Evolutionary conservation across 2,113 vertebrate species (phyloP).

Genomic region (Odontophorus gujanensis): DNA sequence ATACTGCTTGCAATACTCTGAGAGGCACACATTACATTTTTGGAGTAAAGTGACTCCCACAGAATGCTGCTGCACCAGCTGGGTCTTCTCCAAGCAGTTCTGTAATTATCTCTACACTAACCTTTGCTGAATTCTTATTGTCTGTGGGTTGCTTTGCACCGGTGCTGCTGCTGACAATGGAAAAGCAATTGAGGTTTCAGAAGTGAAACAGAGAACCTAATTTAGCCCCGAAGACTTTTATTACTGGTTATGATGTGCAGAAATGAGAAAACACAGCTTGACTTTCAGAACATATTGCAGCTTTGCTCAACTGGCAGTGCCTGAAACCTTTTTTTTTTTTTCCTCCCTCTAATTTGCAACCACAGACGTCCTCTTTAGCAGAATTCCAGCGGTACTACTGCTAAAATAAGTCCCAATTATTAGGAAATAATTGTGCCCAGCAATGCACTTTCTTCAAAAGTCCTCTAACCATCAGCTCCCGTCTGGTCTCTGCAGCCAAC

Average conservation of each 20-base stretch:
- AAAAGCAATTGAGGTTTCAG: neutral
- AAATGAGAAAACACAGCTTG: conserved; percentile 50
- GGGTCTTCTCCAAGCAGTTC: neutral
- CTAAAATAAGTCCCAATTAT: neutral
- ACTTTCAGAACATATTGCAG: conserved; percentile 29
- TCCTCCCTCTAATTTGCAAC: neutral
- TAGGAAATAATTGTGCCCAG: neutral
- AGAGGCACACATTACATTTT: neutral
- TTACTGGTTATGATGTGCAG: neutral
- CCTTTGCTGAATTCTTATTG: neutral
- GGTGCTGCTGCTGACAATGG: neutral
- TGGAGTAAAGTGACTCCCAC: neutral
- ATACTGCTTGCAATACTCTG: neutral
- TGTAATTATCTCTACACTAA: neutral
- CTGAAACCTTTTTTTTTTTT: neutral
- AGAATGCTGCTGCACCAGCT: neutral
- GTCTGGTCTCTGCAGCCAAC: neutral
- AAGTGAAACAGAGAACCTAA: conserved; percentile 7
- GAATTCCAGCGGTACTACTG: neutral
- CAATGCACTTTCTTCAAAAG: neutral
- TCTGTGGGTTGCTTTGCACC: neutral
- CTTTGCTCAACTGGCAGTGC: conserved; percentile 47
- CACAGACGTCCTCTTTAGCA: neutral
- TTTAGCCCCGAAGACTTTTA: conserved; percentile 22
- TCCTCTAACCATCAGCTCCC: neutral